phyloP scores from a whole-genome alignment of 2,888 invertebrate species.

The Deilephila porcellus region DNA sequence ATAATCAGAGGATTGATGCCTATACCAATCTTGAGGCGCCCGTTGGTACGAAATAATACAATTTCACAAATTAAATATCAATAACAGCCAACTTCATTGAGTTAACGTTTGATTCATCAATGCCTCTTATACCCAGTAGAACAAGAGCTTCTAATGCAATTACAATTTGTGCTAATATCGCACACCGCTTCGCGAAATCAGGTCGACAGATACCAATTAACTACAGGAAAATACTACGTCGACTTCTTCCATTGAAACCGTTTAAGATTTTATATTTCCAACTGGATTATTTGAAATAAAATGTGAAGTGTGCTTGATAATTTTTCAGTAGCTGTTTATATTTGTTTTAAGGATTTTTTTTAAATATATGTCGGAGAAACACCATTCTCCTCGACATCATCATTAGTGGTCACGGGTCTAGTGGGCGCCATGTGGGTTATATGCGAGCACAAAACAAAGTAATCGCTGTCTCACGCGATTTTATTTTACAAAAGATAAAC shows the following conservation, averaged over 20 bases:
- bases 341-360: not conserved
- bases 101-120: not conserved
- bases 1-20: too few species aligned
- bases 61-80: too few species aligned
- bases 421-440: too few species aligned
- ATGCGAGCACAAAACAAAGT: too few species aligned
- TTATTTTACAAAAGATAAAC: too few species aligned
- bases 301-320: not conserved
- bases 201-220: slow-evolving; percentile 8
- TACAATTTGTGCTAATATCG: slow-evolving; percentile 10
- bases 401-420: too few species aligned
- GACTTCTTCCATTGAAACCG: not conserved
- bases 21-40: too few species aligned
- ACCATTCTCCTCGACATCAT: too few species aligned
- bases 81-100: too few species aligned
- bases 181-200: not conserved
- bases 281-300: slow-evolving; percentile 30
- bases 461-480: too few species aligned
- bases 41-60: too few species aligned
- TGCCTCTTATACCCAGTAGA: not conserved
- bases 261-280: slow-evolving; percentile 17
- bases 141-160: not conserved
- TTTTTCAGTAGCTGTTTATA: not conserved
- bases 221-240: slow-evolving; percentile 3
- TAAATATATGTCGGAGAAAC: not conserved